phyloP scores from a whole-genome alignment of 2,888 invertebrate genomes.

The Aricia artaxerxes region DNA sequence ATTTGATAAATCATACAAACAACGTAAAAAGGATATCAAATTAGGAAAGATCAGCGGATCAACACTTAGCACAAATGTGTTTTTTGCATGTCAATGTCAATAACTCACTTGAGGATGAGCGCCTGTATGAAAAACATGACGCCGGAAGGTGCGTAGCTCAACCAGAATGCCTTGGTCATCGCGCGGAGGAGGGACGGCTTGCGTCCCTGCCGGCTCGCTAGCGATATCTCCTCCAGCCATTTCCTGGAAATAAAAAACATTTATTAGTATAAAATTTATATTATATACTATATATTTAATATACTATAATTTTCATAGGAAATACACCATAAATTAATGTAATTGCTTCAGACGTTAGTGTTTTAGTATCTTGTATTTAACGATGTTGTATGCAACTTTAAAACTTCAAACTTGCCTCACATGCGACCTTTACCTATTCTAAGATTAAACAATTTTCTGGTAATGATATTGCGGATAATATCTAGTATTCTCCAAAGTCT shows the following conservation, averaged over 20 bases:
- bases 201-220: conserved; percentile 76
- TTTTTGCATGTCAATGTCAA: conserved; percentile 25
- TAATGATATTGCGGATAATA: too few species aligned
- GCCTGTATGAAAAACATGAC: conserved; percentile 82
- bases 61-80: conserved; percentile 3
- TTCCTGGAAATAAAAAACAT: conserved; percentile 75
- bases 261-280: conserved; percentile 3
- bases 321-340: not conserved
- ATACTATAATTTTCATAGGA: not conserved
- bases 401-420: too few species aligned
- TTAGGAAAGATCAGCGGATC: not conserved
- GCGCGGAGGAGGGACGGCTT: conserved; percentile 84
- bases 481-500: too few species aligned
- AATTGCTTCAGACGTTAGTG: not conserved
- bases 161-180: conserved; percentile 84
- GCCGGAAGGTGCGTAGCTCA: conserved; percentile 84
- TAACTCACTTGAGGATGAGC: conserved; percentile 70
- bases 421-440: too few species aligned
- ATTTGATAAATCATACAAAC: not conserved
- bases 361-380: not conserved
- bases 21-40: not conserved
- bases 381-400: not conserved
- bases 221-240: conserved; percentile 83
- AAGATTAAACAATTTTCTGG: too few species aligned
- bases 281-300: too few species aligned